These are phyloP conservation scores for Tipula lateralis DNA, from an alignment of 2,888 invertebrate species.

Conservation along the genomic window DNA sequence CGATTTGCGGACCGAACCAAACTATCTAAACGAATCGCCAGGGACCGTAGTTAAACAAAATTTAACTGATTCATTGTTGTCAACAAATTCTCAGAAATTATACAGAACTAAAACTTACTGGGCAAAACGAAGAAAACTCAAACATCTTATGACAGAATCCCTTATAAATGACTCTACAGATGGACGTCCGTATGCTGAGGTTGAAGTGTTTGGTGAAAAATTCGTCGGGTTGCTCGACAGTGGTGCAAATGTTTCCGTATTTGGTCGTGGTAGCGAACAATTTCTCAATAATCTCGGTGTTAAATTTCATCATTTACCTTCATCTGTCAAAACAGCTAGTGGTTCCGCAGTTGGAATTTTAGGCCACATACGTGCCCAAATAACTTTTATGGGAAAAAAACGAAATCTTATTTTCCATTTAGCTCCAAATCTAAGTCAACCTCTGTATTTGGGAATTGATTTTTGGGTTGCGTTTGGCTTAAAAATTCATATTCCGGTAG, in stretches of 20 bases:
- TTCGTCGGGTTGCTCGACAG: constrained; percentile 31
- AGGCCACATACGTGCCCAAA: background rate
- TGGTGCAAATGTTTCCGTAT: constrained; percentile 31
- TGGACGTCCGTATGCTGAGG: constrained; percentile 32
- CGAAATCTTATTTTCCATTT: background rate
- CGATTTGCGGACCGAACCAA: background rate
- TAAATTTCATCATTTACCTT: background rate
- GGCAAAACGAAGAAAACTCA: background rate
- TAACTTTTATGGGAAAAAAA: background rate
- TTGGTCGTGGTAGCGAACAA: background rate
- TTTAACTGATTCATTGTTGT: no score
- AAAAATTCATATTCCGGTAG: background rate
- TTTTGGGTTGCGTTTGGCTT: background rate
- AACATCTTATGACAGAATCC: background rate
- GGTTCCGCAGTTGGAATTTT: background rate
- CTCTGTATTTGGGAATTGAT: background rate
- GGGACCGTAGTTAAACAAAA: no score
- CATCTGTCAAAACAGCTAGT: background rate
- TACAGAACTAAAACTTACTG: background rate
- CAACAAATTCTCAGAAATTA: background rate
- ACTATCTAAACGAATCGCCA: no score
- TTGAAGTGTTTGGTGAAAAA: background rate
- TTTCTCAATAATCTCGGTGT: background rate
- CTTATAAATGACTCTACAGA: constrained; percentile 28
- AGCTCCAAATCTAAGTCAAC: background rate